Evolutionary conservation across 2,113 vertebrate genomes (phyloP), one percentile per base, ranked within the genome.

Genomic region (Cariama cristata): DNA sequence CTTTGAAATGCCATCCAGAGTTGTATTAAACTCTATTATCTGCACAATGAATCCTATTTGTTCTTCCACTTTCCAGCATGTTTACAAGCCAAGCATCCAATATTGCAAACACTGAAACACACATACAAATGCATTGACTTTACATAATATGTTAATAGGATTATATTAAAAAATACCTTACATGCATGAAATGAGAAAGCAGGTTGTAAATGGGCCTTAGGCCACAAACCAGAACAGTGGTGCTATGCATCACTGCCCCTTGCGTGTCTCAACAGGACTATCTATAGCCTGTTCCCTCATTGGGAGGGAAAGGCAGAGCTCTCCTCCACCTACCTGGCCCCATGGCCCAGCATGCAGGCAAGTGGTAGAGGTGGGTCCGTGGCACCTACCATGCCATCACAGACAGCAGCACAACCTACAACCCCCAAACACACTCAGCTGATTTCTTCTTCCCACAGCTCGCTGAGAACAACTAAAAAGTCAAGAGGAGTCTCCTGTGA

Each of bases 281-380:
- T 11, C 17, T 12, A 27, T 4, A 13, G 22, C 1, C 1, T 5
- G 22, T 14, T 45, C 6, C 20, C 4, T 71, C 5, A 7, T 1
- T 9, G 2, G 14, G 12, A 69, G 4, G 7, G 27, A n/a, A 4
- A 35, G 24, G 18, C 40, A 66, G 30, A 35, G 14, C 1, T 2
- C 50, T 60, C 8, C 19, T 74, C 9, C 14, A 5, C 17, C 19
- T 14, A 1, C 16, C 27, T 35, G 35, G 9, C 5, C 17, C 26
- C 13, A 3, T 5, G 14, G 33, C 13, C 21, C 4, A 4, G 20
- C 7, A 1, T 3, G 14, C 11, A 80, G 58, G 9, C 7, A 27
- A 26, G 24, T 16, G 32, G 28, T 35, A 63, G 13, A 40, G 30
- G 3, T 14, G 8, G 30, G 9, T 47, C 22, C 14, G 3, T 1